These are phyloP conservation scores for Misgurnus mizolepis DNA, from an alignment of 2,113 vertebrate genomes.

Conservation along the genomic window DNA sequence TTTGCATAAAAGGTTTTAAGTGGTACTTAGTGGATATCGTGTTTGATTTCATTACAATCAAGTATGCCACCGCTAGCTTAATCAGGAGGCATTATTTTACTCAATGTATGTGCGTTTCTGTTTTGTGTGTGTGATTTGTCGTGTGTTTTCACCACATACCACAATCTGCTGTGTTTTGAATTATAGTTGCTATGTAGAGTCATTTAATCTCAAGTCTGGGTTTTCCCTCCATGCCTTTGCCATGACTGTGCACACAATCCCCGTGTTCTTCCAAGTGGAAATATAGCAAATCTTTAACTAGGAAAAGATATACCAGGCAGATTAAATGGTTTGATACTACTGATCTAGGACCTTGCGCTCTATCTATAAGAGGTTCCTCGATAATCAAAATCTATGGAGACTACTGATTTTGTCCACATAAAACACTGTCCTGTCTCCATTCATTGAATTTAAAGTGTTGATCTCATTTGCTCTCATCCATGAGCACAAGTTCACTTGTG, in stretches of 20 bases:
- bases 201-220: slow-evolving; percentile 17
- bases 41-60: neutral
- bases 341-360: neutral
- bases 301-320: slow-evolving; percentile 33
- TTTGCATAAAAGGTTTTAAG: neutral
- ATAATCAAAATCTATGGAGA: slow-evolving; percentile 42
- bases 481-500: slow-evolving; percentile 46
- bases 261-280: slow-evolving; percentile 58
- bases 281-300: slow-evolving; percentile 54
- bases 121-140: neutral
- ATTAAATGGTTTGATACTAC: no score
- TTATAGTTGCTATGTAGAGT: neutral
- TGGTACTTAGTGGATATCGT: neutral
- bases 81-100: neutral
- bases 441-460: slow-evolving; percentile 63
- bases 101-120: neutral
- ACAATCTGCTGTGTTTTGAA: slow-evolving; percentile 19
- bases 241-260: slow-evolving; percentile 49
- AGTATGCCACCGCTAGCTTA: neutral
- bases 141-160: neutral
- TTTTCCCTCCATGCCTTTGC: slow-evolving; percentile 33
- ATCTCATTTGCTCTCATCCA: slow-evolving; percentile 45
- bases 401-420: slow-evolving; percentile 46
- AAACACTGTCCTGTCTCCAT: slow-evolving; percentile 35
- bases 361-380: slow-evolving; percentile 15